Evolutionary conservation across 2,113 vertebrate species (phyloP).

Genomic region (Oceanites oceanicus): DNA sequence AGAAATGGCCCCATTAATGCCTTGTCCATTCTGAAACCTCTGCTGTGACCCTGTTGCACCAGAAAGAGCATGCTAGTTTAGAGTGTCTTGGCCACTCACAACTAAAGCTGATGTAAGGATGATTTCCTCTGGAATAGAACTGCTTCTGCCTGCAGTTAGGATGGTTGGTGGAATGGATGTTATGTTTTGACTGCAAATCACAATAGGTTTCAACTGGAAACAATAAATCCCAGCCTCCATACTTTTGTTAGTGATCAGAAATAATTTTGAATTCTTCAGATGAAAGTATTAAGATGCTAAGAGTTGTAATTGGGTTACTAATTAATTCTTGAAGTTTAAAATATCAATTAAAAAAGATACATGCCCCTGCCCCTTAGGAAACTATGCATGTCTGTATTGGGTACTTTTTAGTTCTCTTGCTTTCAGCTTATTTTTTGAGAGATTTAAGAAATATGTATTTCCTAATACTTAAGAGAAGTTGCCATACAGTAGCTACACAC

Average conservation of each 20-base stretch:
- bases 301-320: neutral
- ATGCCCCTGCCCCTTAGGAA: neutral
- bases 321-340: neutral
- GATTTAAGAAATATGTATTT: neutral
- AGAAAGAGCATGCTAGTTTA: neutral
- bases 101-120: neutral
- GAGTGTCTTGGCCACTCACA: neutral
- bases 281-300: neutral
- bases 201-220: neutral
- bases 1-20: neutral
- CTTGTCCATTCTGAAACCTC: neutral
- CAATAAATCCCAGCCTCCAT: neutral
- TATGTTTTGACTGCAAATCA: neutral
- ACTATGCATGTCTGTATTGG: neutral
- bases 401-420: neutral
- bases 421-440: neutral
- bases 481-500: neutral
- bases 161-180: neutral
- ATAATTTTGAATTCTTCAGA: neutral
- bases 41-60: neutral
- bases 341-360: neutral
- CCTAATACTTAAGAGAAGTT: neutral
- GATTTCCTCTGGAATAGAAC: neutral
- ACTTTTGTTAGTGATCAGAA: neutral
- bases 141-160: neutral